Base-by-base conservation (phyloP, 2,888 invertebrate species). In the Palloptera scutellata region DNA sequence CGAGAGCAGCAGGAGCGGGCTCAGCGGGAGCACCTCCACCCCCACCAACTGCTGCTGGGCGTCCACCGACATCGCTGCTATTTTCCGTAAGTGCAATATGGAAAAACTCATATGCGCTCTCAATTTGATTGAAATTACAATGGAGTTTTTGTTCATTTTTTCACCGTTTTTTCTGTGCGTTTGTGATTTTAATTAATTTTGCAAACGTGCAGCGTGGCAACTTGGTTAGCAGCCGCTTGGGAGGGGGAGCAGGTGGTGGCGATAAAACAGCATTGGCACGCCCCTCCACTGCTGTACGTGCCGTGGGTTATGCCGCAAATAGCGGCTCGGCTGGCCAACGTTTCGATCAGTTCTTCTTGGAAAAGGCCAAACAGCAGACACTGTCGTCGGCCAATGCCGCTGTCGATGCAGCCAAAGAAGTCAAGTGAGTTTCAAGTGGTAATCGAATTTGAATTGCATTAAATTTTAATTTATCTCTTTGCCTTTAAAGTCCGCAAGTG, bases 211-310 rank as follows among this genome's bases (percentile, higher is more conserved):
- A 84, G 78, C 79, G 83, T 10, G 84, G 83, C 10, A 84, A 84
- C 71, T 74, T 83, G 69, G 75, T 81, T 0, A 83, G 84, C 69
- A 83, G 83, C 69, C 81, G 82, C 9, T 68, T 78, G 59, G 76
- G 75, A 30, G 30, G 30, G 6, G 30, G 30, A 30, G 30, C 30
- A 30, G 30, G 30, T 30, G 30, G 30, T 4, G 79, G 77, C 1
- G 84, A 84, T 54, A 81, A 79, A 67, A 75, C 79, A 0, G 74
- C 78, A 2, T 60, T 84, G 59, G 88, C 87, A 30, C 84, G 99
- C 66, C 98, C 99, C 0, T 97, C 98, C 88, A 99, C 99, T 3
- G 98, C 98, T 1, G 95, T 98, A 51, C 89, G 96, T 67, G 98
- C 96, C 10, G 98, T 96, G 40, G 99, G 99, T 1, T 99, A 96